Percentiles rank a stretch among this genome's conserved stretches.
These are phyloP conservation scores for Patella ulyssiponensis DNA, from an alignment of 2,888 invertebrate genomes.

Conservation along the genomic window DNA sequence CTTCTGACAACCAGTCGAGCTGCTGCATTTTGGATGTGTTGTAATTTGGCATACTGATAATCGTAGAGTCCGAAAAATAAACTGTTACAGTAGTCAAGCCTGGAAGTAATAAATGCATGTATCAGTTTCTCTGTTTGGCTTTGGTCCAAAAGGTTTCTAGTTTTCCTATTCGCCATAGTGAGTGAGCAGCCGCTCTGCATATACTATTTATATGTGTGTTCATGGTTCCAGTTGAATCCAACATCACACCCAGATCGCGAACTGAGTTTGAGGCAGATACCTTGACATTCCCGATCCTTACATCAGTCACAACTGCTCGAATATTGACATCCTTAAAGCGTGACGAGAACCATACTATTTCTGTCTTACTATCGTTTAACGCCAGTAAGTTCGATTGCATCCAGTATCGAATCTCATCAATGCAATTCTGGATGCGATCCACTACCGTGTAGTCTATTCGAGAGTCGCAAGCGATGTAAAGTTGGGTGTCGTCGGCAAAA, in stretches of 20 bases:
- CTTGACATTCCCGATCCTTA: neutral
- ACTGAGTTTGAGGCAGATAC: no score
- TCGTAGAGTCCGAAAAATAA: neutral
- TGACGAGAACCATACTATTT: neutral
- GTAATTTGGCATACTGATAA: neutral
- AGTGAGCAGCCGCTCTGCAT: neutral
- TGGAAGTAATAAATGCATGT: neutral
- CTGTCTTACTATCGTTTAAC: no score
- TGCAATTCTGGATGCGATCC: no score
- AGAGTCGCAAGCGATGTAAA: no score
- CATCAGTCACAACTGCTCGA: neutral
- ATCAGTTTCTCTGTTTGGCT: neutral
- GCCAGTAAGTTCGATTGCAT: no score
- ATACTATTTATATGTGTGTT: no score
- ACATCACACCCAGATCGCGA: no score
- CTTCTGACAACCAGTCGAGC: slow-evolving; percentile 4
- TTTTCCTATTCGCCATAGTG: neutral
- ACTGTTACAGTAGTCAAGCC: slow-evolving; percentile 13
- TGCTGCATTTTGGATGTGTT: slow-evolving; percentile 8
- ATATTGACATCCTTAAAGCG: neutral
- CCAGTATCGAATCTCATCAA: no score
- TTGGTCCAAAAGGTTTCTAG: neutral
- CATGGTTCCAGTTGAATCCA: no score
- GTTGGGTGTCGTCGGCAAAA: no score
- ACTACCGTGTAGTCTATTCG: no score